Percentiles rank a stretch among this genome's conserved stretches.
phyloP scores from a whole-genome alignment of 2,797 vertebrate species.

The Gambelia wislizenii region DNA sequence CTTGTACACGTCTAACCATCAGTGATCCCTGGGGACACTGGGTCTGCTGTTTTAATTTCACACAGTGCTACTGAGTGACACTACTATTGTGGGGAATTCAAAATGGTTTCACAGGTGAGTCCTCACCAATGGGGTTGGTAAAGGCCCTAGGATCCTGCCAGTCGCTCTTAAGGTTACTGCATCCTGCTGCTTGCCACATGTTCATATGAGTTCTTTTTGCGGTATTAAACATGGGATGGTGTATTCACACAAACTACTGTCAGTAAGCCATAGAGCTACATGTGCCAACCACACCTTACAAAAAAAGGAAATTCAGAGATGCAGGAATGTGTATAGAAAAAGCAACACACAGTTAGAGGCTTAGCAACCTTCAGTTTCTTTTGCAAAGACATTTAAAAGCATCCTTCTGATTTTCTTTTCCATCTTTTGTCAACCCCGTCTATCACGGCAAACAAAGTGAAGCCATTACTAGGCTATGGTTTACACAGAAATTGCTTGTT shows the following conservation, averaged over 20 bases:
- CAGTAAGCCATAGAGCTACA: background rate
- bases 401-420: background rate
- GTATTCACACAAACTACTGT: background rate
- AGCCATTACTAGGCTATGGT: background rate
- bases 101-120: background rate
- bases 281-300: background rate
- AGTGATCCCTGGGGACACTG: background rate
- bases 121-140: background rate
- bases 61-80: background rate
- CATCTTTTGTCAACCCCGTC: background rate
- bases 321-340: background rate
- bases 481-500: constrained; percentile 32
- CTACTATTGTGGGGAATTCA: background rate
- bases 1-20: background rate
- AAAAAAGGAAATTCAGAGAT: background rate
- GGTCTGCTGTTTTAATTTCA: background rate
- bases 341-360: background rate
- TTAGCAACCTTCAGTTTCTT: background rate
- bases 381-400: background rate
- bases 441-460: constrained; percentile 11
- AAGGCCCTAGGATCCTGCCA: background rate
- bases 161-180: background rate
- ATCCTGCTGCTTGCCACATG: background rate
- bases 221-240: too few species aligned
- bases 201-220: background rate